phyloP scores from a whole-genome alignment of 2,113 vertebrate genomes.

The Tragelaphus buxtoni region DNA sequence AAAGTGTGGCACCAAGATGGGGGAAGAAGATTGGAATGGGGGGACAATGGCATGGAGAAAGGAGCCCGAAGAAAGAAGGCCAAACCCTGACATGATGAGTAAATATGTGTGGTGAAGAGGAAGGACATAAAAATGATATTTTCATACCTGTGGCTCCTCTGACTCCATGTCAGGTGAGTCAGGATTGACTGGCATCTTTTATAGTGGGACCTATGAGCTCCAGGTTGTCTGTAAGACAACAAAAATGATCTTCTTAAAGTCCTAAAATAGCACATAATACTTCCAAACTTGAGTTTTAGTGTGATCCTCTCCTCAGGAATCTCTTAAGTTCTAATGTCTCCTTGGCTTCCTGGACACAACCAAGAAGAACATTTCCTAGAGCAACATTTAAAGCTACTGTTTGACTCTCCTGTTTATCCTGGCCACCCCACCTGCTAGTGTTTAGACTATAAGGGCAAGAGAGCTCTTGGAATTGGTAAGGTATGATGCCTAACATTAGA shows the following conservation, averaged over 20 bases:
- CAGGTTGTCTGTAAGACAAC: background rate
- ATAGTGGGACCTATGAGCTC: background rate
- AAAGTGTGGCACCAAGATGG: background rate
- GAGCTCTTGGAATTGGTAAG: background rate
- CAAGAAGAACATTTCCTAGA: background rate
- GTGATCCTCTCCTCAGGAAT: background rate
- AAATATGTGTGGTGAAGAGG: background rate
- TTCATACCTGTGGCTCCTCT: background rate
- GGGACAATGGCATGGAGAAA: background rate
- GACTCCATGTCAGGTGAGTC: background rate
- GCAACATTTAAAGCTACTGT: background rate
- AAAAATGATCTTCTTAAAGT: background rate
- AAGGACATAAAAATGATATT: background rate
- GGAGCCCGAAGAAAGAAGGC: background rate
- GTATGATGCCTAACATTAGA: background rate
- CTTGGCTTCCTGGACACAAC: background rate
- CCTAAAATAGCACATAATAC: background rate
- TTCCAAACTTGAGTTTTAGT: background rate
- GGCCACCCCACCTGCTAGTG: background rate
- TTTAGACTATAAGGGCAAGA: background rate
- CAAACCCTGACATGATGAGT: background rate
- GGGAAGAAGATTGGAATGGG: background rate
- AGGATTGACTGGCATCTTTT: background rate
- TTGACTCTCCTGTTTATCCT: background rate
- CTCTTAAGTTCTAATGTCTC: background rate